A percentile compares a stretch with the other conserved stretches of the same genome.
These are phyloP conservation scores for Mungos mungo DNA, from an alignment of 2,113 vertebrate species.

Conservation along the genomic window DNA sequence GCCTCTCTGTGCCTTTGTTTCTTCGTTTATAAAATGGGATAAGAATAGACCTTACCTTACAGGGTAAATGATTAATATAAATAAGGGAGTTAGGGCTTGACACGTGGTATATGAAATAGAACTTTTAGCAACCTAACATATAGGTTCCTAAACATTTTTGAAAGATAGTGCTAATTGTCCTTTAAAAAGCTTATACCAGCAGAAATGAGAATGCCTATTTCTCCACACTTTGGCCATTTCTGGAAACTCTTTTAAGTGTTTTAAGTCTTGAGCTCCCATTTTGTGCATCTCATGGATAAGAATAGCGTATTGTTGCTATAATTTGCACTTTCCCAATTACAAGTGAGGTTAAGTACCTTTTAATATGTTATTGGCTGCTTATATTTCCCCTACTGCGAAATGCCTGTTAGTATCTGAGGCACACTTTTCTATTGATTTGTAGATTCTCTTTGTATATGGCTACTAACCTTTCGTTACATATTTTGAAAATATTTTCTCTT, in stretches of 20 bases:
- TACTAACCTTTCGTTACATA: background rate
- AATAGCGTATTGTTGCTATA: background rate
- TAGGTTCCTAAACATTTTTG: background rate
- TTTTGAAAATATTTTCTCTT: conserved; percentile 38
- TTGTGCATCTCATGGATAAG: background rate
- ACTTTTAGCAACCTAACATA: background rate
- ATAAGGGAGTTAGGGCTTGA: background rate
- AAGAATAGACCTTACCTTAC: background rate
- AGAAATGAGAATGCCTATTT: conserved; percentile 8
- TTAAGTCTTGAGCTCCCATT: conserved; percentile 3
- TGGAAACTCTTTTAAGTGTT: conserved; percentile 18
- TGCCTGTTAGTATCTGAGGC: background rate
- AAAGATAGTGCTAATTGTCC: background rate
- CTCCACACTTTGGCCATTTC: background rate
- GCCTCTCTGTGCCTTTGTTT: background rate
- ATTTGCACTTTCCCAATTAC: conserved; percentile 2
- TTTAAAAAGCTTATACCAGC: background rate
- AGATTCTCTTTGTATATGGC: background rate
- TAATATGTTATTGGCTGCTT: background rate
- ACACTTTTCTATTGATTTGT: background rate
- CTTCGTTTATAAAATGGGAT: background rate
- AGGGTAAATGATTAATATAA: background rate
- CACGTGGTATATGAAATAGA: background rate
- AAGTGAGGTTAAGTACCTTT: background rate
- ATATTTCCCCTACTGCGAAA: background rate